phyloP scores from a whole-genome alignment of 2,797 vertebrate species.

The Atherinosoma microstoma region DNA sequence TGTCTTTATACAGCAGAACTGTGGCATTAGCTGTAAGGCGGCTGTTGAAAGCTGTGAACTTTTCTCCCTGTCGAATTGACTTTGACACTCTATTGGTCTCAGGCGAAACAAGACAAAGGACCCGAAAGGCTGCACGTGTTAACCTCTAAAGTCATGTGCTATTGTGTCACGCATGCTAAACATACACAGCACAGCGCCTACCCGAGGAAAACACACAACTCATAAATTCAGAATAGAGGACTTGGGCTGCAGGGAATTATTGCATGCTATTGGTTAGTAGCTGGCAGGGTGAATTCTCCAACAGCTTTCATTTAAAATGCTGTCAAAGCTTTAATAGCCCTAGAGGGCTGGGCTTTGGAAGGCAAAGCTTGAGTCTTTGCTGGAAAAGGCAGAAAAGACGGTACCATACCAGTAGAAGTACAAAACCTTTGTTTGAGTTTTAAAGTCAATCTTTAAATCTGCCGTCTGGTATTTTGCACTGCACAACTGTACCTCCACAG shows the following conservation, averaged over 20 bases:
- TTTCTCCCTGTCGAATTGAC: slow-evolving; percentile 56
- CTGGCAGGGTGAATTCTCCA: slow-evolving; percentile 65
- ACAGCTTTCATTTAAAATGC: slow-evolving; percentile 70
- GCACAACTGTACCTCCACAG: slow-evolving; percentile 36
- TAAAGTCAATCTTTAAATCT: slow-evolving; percentile 51
- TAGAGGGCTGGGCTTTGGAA: slow-evolving; percentile 54
- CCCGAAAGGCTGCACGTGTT: slow-evolving; percentile 57
- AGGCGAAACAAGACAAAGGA: slow-evolving; percentile 67
- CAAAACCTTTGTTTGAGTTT: slow-evolving; percentile 48
- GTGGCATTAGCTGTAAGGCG: slow-evolving; percentile 34
- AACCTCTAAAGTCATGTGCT: slow-evolving; percentile 64
- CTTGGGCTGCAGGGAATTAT: slow-evolving; percentile 49
- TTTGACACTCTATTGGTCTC: slow-evolving; percentile 68
- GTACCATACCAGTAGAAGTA: slow-evolving; percentile 28
- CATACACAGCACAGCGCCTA: slow-evolving; percentile 41
- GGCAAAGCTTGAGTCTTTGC: slow-evolving; percentile 54
- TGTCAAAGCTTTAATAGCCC: slow-evolving; percentile 73
- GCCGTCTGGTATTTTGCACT: slow-evolving; percentile 31
- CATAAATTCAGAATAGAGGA: slow-evolving; percentile 49
- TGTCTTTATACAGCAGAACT: slow-evolving; percentile 23
- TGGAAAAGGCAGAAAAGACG: slow-evolving; percentile 51
- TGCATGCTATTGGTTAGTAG: slow-evolving; percentile 69
- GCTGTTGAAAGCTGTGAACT: slow-evolving; percentile 50
- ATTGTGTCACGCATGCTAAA: slow-evolving; percentile 65
- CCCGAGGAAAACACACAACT: slow-evolving; percentile 47